Conservation (phyloP, 2,888 invertebrate species). For the Eremobia ochroleuca region DNA sequence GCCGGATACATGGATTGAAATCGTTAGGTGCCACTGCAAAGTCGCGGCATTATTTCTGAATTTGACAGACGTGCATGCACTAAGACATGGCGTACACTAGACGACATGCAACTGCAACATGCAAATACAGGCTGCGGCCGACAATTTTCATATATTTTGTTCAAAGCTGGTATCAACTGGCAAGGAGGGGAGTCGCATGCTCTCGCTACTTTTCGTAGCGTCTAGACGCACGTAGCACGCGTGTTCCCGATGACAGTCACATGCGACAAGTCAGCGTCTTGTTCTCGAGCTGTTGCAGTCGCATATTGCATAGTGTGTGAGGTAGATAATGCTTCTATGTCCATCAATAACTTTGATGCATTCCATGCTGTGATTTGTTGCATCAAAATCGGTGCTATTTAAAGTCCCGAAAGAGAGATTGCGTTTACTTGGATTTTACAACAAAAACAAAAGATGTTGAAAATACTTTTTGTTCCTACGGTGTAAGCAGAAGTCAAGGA, state of each 20-base stretch:
- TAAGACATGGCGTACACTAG: neutral
- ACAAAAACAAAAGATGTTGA: neutral
- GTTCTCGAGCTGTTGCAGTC: neutral
- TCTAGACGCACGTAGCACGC: too few relatives aligned
- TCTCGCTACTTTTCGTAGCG: neutral
- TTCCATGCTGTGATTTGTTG: neutral
- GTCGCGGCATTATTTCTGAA: neutral
- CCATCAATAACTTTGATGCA: neutral
- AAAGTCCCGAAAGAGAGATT: neutral
- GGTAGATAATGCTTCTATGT: neutral
- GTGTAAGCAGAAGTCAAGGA: constrained; percentile 7
- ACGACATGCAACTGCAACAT: neutral
- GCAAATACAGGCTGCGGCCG: neutral
- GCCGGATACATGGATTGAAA: neutral
- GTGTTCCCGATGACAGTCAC: neutral
- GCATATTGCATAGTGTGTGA: neutral
- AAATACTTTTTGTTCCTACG: neutral
- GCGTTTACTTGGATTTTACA: constrained; percentile 4
- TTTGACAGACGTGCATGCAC: neutral
- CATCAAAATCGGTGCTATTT: constrained; percentile 7
- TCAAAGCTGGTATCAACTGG: too few relatives aligned
- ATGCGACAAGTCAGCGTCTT: neutral
- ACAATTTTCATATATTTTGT: neutral
- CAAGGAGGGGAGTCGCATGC: neutral
- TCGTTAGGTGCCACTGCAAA: neutral